Conservation (phyloP, 2,888 invertebrate species). For the Melieria crassipennis region DNA sequence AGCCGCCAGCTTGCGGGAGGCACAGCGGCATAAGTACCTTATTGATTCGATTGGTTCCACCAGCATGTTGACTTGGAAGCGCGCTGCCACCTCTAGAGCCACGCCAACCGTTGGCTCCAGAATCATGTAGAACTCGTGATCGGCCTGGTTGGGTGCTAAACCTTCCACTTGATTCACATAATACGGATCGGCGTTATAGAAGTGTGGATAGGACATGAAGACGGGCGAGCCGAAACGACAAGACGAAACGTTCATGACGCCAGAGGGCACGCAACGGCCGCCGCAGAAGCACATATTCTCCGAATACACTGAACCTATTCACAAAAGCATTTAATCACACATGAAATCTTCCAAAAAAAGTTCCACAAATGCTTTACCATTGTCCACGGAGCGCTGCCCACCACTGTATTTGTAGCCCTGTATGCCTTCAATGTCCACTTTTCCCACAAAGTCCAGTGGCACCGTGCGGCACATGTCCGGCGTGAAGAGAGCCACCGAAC, state of each 20-base stretch:
- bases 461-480: slow-evolving; percentile 81
- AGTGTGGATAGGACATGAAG: slow-evolving; percentile 87
- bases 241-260: slow-evolving; percentile 80
- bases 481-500: slow-evolving; percentile 73
- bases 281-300: slow-evolving; percentile 78
- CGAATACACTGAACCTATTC: slow-evolving; percentile 69
- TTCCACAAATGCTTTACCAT: slow-evolving; percentile 66
- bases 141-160: slow-evolving; percentile 71
- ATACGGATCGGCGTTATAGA: slow-evolving; percentile 77
- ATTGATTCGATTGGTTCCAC: slow-evolving; percentile 73
- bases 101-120: slow-evolving; percentile 81
- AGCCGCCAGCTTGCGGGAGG: not conserved
- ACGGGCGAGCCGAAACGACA: slow-evolving; percentile 85
- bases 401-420: slow-evolving; percentile 75
- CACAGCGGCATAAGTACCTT: slow-evolving; percentile 68
- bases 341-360: too few relatives aligned
- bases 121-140: slow-evolving; percentile 80
- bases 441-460: slow-evolving; percentile 71
- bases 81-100: slow-evolving; percentile 78
- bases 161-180: slow-evolving; percentile 75
- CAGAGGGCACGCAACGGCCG: slow-evolving; percentile 77
- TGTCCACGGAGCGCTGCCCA: slow-evolving; percentile 74
- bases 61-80: slow-evolving; percentile 82
- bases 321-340: too few relatives aligned
- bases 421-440: slow-evolving; percentile 70